Evolutionary conservation across 2,888 invertebrate genomes (phyloP), one percentile per base, ranked within the genome.

Genomic region (Taenaris catops): DNA sequence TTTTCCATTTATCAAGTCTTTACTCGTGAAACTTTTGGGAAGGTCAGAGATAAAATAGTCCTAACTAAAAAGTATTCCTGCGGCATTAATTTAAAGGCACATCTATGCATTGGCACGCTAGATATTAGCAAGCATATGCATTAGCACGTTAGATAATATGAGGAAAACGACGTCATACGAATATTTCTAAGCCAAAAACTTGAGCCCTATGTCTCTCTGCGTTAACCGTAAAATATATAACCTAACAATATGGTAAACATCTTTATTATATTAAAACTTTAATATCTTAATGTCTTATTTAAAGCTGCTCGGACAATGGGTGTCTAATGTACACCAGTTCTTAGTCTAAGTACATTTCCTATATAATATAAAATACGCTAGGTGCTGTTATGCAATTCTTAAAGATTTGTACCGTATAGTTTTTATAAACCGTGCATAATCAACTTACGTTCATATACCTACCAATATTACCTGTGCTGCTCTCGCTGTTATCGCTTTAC

Each of bases 401-500:
- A 53, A 48, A 59, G 58, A 65, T 66, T 63, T 63, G 46, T 63
- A 62, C 57, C 50, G 56, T 44, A n/a, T n/a, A 48, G 36, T 55
- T 51, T 60, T 58, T 53, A 51, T 56, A 57, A 62, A 59, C 62
- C 59, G 59, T 66, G 60, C 55, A 69, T 63, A 72, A 73, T 72
- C 63, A 55, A 61, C 25, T 18, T 63, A 59, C 57, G 54, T 40
- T 35, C 41, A 20, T 44, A 44, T 51, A 55, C 24, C 10, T 26
- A 21, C 12, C 19, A 11, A 28, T 12, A 8, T n/a, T n/a, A 33
- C 31, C 28, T 53, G 55, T 50, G 51, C 40, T 42, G 40, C 47
- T 50, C 58, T 54, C 51, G 51, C 51, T 55, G 56, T 73, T 73
- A 73, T 76, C 71, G 49, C 46, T 41, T 44, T 70, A 68, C 78